Base-by-base conservation (phyloP, 2,113 vertebrate species). In the Xenotilapia longispinis region DNA sequence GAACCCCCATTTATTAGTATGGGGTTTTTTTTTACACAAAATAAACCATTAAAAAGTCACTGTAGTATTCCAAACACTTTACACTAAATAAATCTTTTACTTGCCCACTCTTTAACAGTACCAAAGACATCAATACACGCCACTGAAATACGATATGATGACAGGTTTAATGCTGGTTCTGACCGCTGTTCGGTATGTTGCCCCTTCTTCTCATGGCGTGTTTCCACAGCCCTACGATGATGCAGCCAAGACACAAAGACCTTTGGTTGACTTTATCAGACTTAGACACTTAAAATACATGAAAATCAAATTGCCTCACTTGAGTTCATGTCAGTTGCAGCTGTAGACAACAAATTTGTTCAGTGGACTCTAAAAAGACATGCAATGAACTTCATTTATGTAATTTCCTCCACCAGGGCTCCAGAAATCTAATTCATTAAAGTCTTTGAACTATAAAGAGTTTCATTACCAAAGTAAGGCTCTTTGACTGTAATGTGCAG, bases 61-160 rank as follows among this genome's bases (percentile, higher is more conserved):
- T 51, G 73, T 8, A 51, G 26, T 19, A 51, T 78, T 49, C 42
- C 15, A 49, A 33, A 78, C 26, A n/a, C 73, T 31, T 33, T 78
- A 33, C 17, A 33, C 73, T 78, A 78, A 78, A 78, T 51, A 78
- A 51, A 78, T 78, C 45, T 78, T 78, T 51, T 78, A 78, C 45
- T n/a, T 78, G 15, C 45, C 26, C 45, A 2, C 45, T 78, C 45
- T 33, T 51, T 51, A 78, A 51, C 26, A 6, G 26, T 49, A 78
- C 73, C 15, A 51, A 33, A 78, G 17, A 31, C 42, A 51, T 51
- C 26, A 51, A 13, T 78, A 78, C 26, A 51, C 0, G 17, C 33
- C 45, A 5, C 26, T 78, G 73, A 78, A 33, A 78, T 51, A 78
- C 5, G 4, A 12, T 78, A 51, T n/a, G 17, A 49, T 49, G 73